phyloP scores from a whole-genome alignment of 2,113 vertebrate species.

The Macquaria ambigua region DNA sequence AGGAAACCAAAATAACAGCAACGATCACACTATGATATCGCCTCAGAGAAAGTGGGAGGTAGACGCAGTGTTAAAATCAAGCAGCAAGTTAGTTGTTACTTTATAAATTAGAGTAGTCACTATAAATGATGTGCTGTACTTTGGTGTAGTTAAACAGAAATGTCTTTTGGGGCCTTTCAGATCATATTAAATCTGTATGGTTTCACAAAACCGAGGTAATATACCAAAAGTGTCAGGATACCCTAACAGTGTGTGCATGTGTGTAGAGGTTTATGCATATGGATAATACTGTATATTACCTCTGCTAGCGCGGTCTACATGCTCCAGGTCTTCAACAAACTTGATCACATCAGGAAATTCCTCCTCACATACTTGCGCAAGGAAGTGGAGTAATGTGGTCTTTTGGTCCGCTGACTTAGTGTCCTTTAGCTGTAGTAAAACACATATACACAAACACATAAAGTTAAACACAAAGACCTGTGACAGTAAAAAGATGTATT shows the following conservation, averaged over 20 bases:
- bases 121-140: neutral
- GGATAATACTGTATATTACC: conserved; percentile 70
- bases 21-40: conserved; percentile 26
- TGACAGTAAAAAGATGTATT: neutral
- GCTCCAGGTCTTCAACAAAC: conserved; percentile 91
- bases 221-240: neutral
- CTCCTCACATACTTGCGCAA: conserved; percentile 93
- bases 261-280: neutral
- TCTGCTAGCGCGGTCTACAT: conserved; percentile 96
- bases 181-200: neutral
- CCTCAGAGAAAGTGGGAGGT: conserved; percentile 15
- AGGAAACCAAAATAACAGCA: conserved; percentile 58
- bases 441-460: neutral
- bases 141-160: neutral
- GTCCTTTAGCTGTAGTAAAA: conserved; percentile 90
- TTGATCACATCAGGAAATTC: conserved; percentile 89
- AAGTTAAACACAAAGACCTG: neutral
- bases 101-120: conserved; percentile 7
- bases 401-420: conserved; percentile 95
- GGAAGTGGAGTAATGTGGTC: conserved; percentile 94
- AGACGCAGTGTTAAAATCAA: conserved; percentile 31
- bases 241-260: neutral
- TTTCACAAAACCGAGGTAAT: neutral
- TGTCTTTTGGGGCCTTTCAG: neutral
- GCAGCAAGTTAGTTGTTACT: neutral